A percentile compares a stretch with the other conserved stretches of the same genome.
Evolutionary conservation across 2,888 invertebrate species (phyloP).

Genomic region (Caenorhabditis sp.): DNA sequence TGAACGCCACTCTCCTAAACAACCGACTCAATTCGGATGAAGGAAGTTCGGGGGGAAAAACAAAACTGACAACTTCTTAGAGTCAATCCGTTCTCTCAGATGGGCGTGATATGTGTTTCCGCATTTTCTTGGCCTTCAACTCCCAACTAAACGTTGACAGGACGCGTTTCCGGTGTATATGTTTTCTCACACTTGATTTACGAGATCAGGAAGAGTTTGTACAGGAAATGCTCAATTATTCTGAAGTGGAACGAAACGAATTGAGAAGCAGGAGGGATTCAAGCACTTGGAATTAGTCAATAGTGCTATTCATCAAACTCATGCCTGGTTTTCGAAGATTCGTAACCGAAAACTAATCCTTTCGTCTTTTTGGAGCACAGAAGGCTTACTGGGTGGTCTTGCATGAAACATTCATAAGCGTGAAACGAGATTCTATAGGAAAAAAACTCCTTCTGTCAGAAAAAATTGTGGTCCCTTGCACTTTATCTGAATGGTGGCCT

Average conservation of each 20-base stretch:
- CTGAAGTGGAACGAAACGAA: conserved; percentile 1
- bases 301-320: conserved; percentile 10
- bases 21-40: not conserved
- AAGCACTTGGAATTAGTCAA: conserved; percentile 1
- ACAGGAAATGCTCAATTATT: conserved; percentile 48
- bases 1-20: not conserved
- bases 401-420: conserved; percentile 56
- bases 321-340: not conserved
- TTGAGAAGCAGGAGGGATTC: not conserved
- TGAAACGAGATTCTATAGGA: conserved; percentile 14
- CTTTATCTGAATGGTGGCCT: not conserved
- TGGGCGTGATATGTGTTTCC: conserved; percentile 50
- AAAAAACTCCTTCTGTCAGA: not conserved
- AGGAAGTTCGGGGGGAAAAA: not conserved
- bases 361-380: conserved; percentile 4
- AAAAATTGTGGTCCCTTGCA: conserved; percentile 4
- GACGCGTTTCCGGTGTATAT: conserved; percentile 42
- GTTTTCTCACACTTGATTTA: conserved; percentile 56
- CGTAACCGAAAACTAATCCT: conserved; percentile 45
- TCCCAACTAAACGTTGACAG: conserved; percentile 27
- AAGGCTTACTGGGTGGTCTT: conserved; percentile 53
- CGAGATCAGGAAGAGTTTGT: conserved; percentile 51
- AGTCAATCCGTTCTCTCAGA: conserved; percentile 28
- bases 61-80: conserved; percentile 34
- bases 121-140: conserved; percentile 35